A percentile compares a stretch with the other conserved stretches of the same genome.
Conservation (phyloP, 2,113 vertebrate genomes). For the Montifringilla adamsi region DNA sequence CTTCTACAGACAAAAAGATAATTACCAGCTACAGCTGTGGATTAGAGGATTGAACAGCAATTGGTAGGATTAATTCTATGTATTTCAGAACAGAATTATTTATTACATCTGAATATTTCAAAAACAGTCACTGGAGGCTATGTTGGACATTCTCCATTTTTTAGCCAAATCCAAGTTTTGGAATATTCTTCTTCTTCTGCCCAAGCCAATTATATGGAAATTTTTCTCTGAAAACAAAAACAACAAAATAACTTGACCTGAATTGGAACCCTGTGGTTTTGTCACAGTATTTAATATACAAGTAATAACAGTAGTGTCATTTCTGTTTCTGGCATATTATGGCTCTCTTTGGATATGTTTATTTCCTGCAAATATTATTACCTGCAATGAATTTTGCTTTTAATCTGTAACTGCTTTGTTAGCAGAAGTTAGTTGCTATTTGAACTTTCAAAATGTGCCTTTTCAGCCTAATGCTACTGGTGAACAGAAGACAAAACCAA, state of each 20-base stretch:
- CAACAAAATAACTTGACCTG: background rate
- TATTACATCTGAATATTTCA: background rate
- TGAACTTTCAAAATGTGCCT: conserved; percentile 23
- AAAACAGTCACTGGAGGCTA: background rate
- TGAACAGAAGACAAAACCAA: conserved; percentile 83
- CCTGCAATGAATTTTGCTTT: background rate
- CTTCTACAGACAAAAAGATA: background rate
- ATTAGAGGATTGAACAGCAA: background rate
- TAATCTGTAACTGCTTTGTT: background rate
- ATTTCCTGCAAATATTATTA: background rate
- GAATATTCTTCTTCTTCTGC: background rate
- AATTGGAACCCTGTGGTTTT: background rate
- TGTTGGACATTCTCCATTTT: background rate
- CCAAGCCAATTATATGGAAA: background rate
- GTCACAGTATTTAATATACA: background rate
- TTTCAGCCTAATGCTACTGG: conserved; percentile 77
- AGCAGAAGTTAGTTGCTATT: background rate
- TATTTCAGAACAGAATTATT: background rate
- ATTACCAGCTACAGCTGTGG: background rate
- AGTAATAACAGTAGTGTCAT: background rate
- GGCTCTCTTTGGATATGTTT: background rate
- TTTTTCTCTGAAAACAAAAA: background rate
- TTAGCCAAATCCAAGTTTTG: background rate
- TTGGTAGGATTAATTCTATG: background rate
- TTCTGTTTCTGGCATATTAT: background rate